Percentiles rank a stretch among this genome's conserved stretches.
phyloP scores from a whole-genome alignment of 1,140 invertebrate species.

The Zaprionus kolodkinae region DNA sequence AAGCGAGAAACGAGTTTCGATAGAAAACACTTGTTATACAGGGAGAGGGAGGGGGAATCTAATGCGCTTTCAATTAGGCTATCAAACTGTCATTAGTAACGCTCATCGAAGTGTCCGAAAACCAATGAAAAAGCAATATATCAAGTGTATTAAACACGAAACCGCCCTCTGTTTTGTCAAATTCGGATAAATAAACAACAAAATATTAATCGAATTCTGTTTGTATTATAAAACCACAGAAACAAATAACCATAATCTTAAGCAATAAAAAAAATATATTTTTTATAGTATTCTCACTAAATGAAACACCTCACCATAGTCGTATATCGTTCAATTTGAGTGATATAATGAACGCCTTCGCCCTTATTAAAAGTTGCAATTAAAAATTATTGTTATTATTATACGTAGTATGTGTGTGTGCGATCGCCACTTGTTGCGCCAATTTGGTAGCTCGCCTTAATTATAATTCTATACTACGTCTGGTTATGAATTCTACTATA shows the following conservation, averaged over 20 bases:
- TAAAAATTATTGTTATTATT: not conserved
- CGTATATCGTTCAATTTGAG: not conserved
- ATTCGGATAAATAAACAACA: conserved; percentile 4
- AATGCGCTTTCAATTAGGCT: conserved; percentile 58
- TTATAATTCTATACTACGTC: conserved; percentile 46
- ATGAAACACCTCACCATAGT: not conserved
- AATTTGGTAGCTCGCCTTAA: conserved; percentile 45
- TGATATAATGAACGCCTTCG: conserved; percentile 3
- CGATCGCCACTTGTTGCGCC: conserved; percentile 47
- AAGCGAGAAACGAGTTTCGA: conserved; percentile 52
- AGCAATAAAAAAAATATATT: not conserved
- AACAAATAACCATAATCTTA: not conserved
- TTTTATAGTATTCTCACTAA: not conserved
- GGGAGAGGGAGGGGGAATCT: not conserved
- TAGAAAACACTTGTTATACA: conserved; percentile 23
- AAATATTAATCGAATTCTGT: not conserved
- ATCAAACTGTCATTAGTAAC: conserved; percentile 68
- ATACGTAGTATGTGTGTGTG: not conserved
- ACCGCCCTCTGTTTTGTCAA: conserved; percentile 10
- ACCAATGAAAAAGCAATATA: conserved; percentile 19
- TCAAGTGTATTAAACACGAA: not conserved
- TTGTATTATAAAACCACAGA: not conserved
- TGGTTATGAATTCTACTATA: conserved; percentile 15
- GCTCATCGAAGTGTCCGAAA: conserved; percentile 6
- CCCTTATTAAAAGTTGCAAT: not conserved